phyloP scores from a whole-genome alignment of 2,888 invertebrate genomes.

The Caenorhabditis auriculariae region DNA sequence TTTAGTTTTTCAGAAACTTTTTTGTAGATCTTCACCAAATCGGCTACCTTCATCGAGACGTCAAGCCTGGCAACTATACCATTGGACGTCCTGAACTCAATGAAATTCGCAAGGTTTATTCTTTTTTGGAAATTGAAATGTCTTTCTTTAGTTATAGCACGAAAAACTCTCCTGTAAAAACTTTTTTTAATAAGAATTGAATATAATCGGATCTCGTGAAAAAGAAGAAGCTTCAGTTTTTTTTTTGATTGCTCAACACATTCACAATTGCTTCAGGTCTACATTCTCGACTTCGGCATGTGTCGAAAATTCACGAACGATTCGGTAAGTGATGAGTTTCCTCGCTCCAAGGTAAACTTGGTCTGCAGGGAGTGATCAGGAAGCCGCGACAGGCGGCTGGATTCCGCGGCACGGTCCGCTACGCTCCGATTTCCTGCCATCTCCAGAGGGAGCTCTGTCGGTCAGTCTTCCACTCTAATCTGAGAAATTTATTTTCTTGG shows the following conservation, averaged over 20 bases:
- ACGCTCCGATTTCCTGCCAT: slow-evolving; percentile 57
- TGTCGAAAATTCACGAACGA: slow-evolving; percentile 31
- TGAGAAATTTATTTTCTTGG: no score
- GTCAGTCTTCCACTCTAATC: background rate
- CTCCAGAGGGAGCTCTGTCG: slow-evolving; percentile 46
- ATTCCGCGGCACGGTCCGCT: slow-evolving; percentile 60
- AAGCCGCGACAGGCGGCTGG: slow-evolving; percentile 56
- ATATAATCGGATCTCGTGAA: no score
- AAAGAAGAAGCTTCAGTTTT: no score
- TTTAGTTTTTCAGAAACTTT: background rate
- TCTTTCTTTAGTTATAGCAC: no score
- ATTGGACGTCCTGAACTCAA: slow-evolving; percentile 41
- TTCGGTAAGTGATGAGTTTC: slow-evolving; percentile 20
- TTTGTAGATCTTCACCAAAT: slow-evolving; percentile 57
- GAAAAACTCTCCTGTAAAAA: no score
- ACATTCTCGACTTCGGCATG: slow-evolving; percentile 41
- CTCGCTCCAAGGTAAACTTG: no score
- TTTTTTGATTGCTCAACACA: no score
- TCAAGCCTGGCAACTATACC: slow-evolving; percentile 50
- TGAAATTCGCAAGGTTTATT: slow-evolving; percentile 44
- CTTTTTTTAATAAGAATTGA: no score
- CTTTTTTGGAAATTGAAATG: no score
- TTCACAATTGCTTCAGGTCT: slow-evolving; percentile 27
- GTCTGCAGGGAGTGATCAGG: slow-evolving; percentile 44
- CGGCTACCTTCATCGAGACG: slow-evolving; percentile 50